These are phyloP conservation scores for Danaus plexippus DNA, from an alignment of 1,140 invertebrate species.

Conservation along the genomic window DNA sequence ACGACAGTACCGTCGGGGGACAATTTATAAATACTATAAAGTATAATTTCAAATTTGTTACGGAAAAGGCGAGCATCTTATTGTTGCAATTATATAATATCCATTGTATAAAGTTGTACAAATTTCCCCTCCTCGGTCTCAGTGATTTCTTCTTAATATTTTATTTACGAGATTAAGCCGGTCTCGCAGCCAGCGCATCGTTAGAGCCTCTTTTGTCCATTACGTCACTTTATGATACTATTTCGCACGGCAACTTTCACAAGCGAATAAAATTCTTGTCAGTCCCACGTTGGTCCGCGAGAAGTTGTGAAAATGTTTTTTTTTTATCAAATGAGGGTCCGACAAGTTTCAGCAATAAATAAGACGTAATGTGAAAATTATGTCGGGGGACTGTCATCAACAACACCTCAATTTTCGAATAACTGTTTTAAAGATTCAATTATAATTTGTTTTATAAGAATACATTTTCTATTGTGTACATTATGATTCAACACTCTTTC, in stretches of 20 bases:
- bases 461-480: too few species aligned
- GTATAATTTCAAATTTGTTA: too few species aligned
- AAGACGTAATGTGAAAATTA: constrained; percentile 30
- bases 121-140: constrained; percentile 37
- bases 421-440: background rate
- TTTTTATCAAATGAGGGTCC: constrained; percentile 27
- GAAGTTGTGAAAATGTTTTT: constrained; percentile 38
- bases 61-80: too few species aligned
- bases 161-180: constrained; percentile 60
- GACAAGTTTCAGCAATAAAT: constrained; percentile 30
- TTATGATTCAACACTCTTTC: too few species aligned
- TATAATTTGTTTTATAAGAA: background rate
- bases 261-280: constrained; percentile 41
- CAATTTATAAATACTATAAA: too few species aligned
- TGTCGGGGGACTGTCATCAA: constrained; percentile 12
- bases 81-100: constrained; percentile 24
- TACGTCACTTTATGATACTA: constrained; percentile 56
- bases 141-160: constrained; percentile 63
- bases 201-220: constrained; percentile 51
- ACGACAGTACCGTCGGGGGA: too few species aligned
- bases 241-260: constrained; percentile 39
- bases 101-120: constrained; percentile 36
- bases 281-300: constrained; percentile 28
- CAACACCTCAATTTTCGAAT: constrained; percentile 10
- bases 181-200: constrained; percentile 45